phyloP scores from a whole-genome alignment of 2,797 vertebrate species.

The Acipenser ruthenus region DNA sequence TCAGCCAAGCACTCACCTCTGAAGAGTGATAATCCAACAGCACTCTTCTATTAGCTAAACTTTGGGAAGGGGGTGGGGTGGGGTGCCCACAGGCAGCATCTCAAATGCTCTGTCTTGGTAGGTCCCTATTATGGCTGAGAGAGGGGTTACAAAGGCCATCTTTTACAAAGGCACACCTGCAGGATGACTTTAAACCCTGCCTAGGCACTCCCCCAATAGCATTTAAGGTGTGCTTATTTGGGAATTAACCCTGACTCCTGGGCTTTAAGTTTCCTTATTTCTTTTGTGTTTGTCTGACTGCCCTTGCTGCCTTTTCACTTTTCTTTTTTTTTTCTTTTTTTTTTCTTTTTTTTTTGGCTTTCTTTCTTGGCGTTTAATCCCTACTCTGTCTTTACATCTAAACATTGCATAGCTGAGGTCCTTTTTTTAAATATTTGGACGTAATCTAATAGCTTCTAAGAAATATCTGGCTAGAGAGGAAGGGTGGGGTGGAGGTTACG shows the following conservation, averaged over 20 bases:
- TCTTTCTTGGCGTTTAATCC: constrained; percentile 58
- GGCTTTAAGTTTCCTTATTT: constrained; percentile 48
- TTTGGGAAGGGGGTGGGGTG: constrained; percentile 34
- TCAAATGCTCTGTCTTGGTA: constrained; percentile 30
- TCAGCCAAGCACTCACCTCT: constrained; percentile 63
- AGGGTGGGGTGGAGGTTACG: constrained; percentile 28
- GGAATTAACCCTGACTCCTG: constrained; percentile 61
- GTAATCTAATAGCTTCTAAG: constrained; percentile 46
- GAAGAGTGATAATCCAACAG: constrained; percentile 74
- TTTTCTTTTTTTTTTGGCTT: constrained; percentile 50
- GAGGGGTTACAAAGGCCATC: constrained; percentile 53
- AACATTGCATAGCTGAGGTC: constrained; percentile 43
- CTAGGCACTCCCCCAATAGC: constrained; percentile 46
- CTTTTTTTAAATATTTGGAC: constrained; percentile 31
- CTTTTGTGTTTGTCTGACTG: constrained; percentile 65
- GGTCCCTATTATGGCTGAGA: constrained; percentile 44
- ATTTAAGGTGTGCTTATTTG: constrained; percentile 68
- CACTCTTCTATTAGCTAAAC: constrained; percentile 51
- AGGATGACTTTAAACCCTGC: constrained; percentile 50
- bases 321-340: constrained; percentile 49
- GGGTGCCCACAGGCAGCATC: constrained; percentile 19
- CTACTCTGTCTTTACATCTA: constrained; percentile 43
- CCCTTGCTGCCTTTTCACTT: constrained; percentile 59
- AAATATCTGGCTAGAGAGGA: constrained; percentile 32
- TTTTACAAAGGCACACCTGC: constrained; percentile 65